These are phyloP conservation scores for Platycheirus rosarum DNA, from an alignment of 2,888 invertebrate genomes.

Conservation along the genomic window DNA sequence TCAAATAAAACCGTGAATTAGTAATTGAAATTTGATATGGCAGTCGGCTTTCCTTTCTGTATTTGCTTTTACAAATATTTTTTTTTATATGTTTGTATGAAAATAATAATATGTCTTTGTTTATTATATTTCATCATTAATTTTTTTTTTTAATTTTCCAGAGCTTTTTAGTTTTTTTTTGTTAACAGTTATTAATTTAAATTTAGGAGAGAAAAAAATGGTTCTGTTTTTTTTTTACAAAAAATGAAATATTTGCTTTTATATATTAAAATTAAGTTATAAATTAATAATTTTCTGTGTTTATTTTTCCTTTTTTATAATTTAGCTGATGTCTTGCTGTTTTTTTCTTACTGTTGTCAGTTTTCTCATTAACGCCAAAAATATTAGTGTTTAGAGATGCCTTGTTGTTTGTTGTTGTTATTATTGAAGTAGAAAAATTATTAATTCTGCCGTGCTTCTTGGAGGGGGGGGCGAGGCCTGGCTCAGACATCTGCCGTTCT, in stretches of 20 bases:
- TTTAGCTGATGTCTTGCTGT: constrained; percentile 64
- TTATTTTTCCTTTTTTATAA: constrained; percentile 37
- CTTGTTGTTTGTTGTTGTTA: constrained; percentile 76
- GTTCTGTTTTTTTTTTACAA: constrained; percentile 18
- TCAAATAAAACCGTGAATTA: constrained; percentile 65
- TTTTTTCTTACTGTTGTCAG: constrained; percentile 36
- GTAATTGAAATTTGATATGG: constrained; percentile 76
- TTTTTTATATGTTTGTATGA: constrained; percentile 38
- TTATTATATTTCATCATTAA: constrained; percentile 20
- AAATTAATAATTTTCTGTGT: constrained; percentile 71
- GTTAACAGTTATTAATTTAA: constrained; percentile 52
- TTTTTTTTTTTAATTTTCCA: constrained; percentile 69
- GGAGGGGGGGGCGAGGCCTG: constrained; percentile 89
- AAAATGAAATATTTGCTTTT: constrained; percentile 74
- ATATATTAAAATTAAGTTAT: constrained; percentile 69
- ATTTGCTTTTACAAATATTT: constrained; percentile 58
- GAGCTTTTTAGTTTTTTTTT: constrained; percentile 62
- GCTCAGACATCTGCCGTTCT: constrained; percentile 93
- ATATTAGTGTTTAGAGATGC: constrained; percentile 75
- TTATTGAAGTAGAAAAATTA: constrained; percentile 76
- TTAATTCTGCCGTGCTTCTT: constrained; percentile 83
- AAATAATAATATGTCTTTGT: constrained; percentile 49
- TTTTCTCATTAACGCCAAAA: constrained; percentile 67
- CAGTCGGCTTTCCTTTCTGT: constrained; percentile 77
- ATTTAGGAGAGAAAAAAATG: constrained; percentile 48